phyloP scores from a whole-genome alignment of 2,113 vertebrate genomes.

The Nicator chloris region DNA sequence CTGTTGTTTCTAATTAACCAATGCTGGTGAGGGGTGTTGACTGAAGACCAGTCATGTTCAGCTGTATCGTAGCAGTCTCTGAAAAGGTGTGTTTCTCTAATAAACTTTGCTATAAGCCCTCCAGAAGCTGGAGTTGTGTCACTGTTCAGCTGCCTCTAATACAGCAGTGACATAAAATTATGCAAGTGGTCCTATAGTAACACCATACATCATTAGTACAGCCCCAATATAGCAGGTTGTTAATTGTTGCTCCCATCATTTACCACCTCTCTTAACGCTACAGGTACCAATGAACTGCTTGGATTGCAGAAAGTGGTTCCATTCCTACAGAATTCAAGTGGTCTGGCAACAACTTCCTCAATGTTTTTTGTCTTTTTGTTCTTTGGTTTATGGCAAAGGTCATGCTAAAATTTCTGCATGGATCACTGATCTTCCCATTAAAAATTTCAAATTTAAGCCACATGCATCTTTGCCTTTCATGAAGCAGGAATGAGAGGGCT shows the following conservation, averaged over 20 bases:
- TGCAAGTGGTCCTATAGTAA: not conserved
- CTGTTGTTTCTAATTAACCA: no score
- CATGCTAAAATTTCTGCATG: not conserved
- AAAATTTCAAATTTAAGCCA: not conserved
- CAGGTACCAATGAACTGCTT: not conserved
- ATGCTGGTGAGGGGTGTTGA: no score
- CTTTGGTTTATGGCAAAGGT: not conserved
- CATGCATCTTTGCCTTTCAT: not conserved
- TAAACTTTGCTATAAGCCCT: no score
- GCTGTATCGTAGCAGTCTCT: no score
- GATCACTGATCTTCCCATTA: not conserved
- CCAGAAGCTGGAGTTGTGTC: no score
- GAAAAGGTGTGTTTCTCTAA: no score
- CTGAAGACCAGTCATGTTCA: no score
- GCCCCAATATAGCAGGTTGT: fast-evolving
- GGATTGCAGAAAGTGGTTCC: not conserved
- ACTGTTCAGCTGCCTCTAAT: no score
- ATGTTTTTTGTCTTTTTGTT: not conserved
- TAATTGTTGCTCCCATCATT: not conserved
- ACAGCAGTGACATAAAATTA: no score
- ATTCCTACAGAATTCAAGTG: not conserved
- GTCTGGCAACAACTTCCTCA: not conserved
- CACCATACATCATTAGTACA: not conserved
- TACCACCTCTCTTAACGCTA: not conserved
- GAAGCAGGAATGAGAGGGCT: not conserved